phyloP scores from a whole-genome alignment of 2,797 vertebrate genomes.

The Semotilus atromaculatus region DNA sequence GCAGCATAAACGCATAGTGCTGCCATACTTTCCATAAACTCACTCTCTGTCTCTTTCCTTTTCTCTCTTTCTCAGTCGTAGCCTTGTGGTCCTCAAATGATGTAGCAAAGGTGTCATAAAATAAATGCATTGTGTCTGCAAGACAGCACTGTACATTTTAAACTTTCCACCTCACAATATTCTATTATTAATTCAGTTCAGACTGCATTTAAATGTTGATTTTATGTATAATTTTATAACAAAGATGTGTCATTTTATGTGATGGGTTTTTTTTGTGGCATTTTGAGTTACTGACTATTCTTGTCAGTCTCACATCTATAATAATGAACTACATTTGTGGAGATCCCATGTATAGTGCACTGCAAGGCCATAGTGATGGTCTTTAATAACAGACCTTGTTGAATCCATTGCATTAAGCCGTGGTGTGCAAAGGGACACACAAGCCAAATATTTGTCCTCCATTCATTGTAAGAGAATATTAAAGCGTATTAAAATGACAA shows the following conservation, averaged over 20 bases:
- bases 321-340: not conserved
- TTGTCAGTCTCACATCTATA: not conserved
- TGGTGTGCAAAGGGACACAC: not conserved
- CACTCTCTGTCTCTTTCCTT: conserved; percentile 50
- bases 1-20: conserved; percentile 42
- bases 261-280: not conserved
- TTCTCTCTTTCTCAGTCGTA: conserved; percentile 22
- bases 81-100: not conserved
- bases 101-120: not conserved
- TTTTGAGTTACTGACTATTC: not conserved
- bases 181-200: not conserved
- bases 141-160: not conserved
- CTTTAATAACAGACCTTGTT: not conserved
- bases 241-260: not conserved
- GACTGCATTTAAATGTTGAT: not conserved
- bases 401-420: not conserved
- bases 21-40: conserved; percentile 68
- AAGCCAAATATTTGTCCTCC: not conserved
- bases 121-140: not conserved
- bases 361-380: not conserved
- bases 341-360: not conserved
- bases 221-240: not conserved
- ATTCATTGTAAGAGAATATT: not conserved
- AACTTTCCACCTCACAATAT: not conserved
- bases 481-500: not conserved